These are phyloP conservation scores for Leucosticte australis DNA, from an alignment of 2,113 vertebrate species.

Conservation along the genomic window DNA sequence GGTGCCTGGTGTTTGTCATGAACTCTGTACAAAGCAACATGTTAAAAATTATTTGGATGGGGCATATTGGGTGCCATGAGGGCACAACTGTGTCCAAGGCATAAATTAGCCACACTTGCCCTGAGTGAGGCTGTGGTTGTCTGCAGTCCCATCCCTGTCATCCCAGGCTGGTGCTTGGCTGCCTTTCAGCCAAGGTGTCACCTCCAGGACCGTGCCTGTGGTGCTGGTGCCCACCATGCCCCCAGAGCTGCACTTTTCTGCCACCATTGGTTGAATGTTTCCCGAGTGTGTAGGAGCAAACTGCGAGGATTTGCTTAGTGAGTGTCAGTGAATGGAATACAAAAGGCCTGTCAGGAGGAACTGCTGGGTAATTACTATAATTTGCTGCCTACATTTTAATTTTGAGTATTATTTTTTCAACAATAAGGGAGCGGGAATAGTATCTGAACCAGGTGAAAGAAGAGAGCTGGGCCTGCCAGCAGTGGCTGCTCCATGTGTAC, in stretches of 20 bases:
- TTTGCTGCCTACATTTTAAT: conserved; percentile 61
- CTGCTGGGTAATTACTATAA: conserved; percentile 53
- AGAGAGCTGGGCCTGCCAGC: not conserved
- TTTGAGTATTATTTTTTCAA: conserved; percentile 49
- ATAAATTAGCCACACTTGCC: fast-evolving
- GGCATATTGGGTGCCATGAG: fast-evolving
- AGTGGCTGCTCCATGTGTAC: not conserved
- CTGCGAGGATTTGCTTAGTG: conserved; percentile 36
- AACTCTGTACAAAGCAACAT: fast-evolving
- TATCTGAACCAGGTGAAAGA: conserved; percentile 19
- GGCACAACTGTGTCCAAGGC: fast-evolving
- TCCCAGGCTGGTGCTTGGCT: not conserved
- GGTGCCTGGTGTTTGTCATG: fast-evolving
- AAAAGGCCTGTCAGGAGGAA: conserved; percentile 57
- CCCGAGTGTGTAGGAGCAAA: not conserved
- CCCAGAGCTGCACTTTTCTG: not conserved
- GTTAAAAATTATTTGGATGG: fast-evolving
- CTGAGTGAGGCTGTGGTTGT: not conserved
- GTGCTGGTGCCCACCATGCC: fast-evolving
- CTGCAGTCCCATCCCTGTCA: fast-evolving
- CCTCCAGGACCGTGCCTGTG: fast-evolving
- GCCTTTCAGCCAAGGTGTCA: not conserved
- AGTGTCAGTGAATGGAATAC: conserved; percentile 46
- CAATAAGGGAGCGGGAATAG: conserved; percentile 50
- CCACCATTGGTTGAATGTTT: not conserved